phyloP scores from a whole-genome alignment of 2,113 vertebrate genomes.

The Tamias sibiricus region DNA sequence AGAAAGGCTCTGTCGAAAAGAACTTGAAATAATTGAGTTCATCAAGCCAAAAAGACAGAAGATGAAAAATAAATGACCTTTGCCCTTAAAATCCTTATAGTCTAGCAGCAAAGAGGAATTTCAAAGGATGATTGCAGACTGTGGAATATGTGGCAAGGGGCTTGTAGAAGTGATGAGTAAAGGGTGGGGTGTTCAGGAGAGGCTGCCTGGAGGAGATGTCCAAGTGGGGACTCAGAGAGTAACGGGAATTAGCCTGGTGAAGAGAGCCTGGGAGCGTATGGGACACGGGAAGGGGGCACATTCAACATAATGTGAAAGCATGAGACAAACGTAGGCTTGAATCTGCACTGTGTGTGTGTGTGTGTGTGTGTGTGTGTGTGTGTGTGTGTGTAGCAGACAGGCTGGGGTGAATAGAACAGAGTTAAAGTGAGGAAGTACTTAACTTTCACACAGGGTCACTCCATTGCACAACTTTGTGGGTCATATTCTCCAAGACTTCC shows the following conservation, averaged over 20 bases:
- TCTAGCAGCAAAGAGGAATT: not conserved
- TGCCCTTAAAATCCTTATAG: not conserved
- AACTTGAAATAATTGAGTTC: constrained; percentile 39
- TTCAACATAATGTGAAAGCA: not conserved
- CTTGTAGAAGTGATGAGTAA: not conserved
- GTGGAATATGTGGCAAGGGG: not conserved
- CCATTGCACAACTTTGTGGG: not conserved
- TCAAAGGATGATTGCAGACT: not conserved
- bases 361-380: not conserved
- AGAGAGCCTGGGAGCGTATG: not conserved
- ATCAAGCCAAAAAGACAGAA: constrained; percentile 13
- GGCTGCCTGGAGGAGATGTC: not conserved
- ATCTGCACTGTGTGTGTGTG: not conserved
- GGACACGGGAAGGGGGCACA: not conserved
- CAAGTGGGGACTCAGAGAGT: not conserved
- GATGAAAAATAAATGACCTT: not conserved
- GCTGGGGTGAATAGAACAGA: not conserved
- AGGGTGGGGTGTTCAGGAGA: not conserved
- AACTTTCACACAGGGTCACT: not conserved
- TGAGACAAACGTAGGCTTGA: not conserved
- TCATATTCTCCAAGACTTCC: not conserved
- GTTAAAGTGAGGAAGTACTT: not conserved
- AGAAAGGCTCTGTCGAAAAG: not conserved
- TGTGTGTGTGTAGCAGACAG: not conserved
- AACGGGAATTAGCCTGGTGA: not conserved